Conservation (phyloP, 2,888 invertebrate species). For the Thereva nobilitata region DNA sequence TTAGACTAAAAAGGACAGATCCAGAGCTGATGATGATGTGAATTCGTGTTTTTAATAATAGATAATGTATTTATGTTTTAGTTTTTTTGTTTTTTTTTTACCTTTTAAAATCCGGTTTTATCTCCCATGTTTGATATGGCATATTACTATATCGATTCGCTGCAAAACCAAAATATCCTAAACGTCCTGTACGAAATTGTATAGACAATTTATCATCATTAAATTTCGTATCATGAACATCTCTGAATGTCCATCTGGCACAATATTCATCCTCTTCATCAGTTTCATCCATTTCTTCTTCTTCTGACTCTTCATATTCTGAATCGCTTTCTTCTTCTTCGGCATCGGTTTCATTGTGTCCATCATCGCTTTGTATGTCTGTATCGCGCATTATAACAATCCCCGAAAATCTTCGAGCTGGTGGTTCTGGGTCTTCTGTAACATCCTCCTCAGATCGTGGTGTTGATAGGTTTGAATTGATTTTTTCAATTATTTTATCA, state of each 20-base stretch:
- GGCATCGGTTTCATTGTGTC: slow-evolving; percentile 10
- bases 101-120: slow-evolving; percentile 69
- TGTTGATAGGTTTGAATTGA: slow-evolving; percentile 49
- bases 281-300: slow-evolving; percentile 13
- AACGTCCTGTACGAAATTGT: slow-evolving; percentile 73
- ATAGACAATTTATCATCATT: slow-evolving; percentile 82
- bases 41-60: too few species aligned
- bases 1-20: slow-evolving; percentile 59
- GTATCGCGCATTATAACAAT: slow-evolving; percentile 42
- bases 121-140: slow-evolving; percentile 86
- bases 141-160: slow-evolving; percentile 75
- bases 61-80: background rate
- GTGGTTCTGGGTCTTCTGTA: slow-evolving; percentile 24
- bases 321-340: slow-evolving; percentile 35
- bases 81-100: slow-evolving; percentile 48
- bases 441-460: slow-evolving; percentile 38
- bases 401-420: slow-evolving; percentile 41
- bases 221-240: slow-evolving; percentile 78
- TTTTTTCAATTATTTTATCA: slow-evolving; percentile 50
- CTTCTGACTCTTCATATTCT: slow-evolving; percentile 33
- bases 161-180: slow-evolving; percentile 74
- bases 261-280: slow-evolving; percentile 26
- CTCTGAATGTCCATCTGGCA: slow-evolving; percentile 70
- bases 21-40: slow-evolving; percentile 47
- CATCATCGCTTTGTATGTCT: slow-evolving; percentile 29